Base-by-base conservation (phyloP, 2,113 vertebrate species). In the Ceyx cyanopectus region DNA sequence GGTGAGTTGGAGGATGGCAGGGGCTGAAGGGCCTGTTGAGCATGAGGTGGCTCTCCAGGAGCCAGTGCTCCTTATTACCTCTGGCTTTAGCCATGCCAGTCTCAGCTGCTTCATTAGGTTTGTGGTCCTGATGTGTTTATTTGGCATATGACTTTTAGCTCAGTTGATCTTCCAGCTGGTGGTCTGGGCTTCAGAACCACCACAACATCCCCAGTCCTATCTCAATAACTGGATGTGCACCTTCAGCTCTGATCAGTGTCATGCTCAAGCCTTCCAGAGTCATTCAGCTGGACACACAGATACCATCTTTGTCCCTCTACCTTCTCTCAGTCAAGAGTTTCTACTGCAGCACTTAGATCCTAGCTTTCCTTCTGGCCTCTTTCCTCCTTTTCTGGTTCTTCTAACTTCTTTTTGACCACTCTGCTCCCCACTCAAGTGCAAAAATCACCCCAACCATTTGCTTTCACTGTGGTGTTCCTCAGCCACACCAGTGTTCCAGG, bases 221-320 rank as follows among this genome's bases (percentile, higher is more conserved):
- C 50, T 58, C 3, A 5, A 2, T 58, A 26, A 12, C 50, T 2
- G 0, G 29, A 7, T 14, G 22, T 21, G 13, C 50, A 45, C 48
- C 62, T 40, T 51, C 32, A 63, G 18, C 63, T 58, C 26, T 27
- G 43, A 22, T 37, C 32, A 32, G 62, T 40, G 45, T 40, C 11
- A 5, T 7, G 48, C 74, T 45, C 13, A 11, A 40, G 18, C 58
- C 68, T 69, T 46, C 19, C 19, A 23, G 62, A 37, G 41, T 7
- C n/a, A 4, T 53, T 40, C 18, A 10, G 30, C 37, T 2, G 12
- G 74, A 32, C 26, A 8, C 32, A 9, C 27, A 56, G 76, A 17
- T 32, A 40, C 76, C 21, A 63, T 0, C 40, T 69, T 45, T 89
- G 54, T 84, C 84, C 54, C 26, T 0, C 0, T 60, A 14, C n/a